Percentiles rank a stretch among this genome's conserved stretches.
phyloP scores from a whole-genome alignment of 2,113 vertebrate species.

The Plecturocebus donacophilus region DNA sequence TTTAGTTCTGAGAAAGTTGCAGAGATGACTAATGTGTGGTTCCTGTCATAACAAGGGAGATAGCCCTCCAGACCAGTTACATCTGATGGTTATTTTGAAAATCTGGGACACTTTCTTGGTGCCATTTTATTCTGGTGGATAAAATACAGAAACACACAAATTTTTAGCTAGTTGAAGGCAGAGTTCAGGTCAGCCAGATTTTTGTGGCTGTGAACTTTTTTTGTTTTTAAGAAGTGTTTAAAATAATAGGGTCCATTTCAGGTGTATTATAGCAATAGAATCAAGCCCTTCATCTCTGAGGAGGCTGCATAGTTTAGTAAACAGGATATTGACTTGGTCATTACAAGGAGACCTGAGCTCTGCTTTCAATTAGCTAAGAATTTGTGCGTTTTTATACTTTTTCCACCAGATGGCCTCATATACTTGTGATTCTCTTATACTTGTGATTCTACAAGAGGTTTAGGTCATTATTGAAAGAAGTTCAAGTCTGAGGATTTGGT shows the following conservation, averaged over 20 bases:
- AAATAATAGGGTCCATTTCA: background rate
- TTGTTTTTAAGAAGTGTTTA: conserved; percentile 28
- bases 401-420: conserved; percentile 81
- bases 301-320: background rate
- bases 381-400: conserved; percentile 58
- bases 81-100: background rate
- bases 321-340: background rate
- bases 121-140: background rate
- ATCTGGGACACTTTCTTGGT: background rate
- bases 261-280: background rate
- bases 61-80: background rate
- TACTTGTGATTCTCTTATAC: background rate
- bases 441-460: background rate
- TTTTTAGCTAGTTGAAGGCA: too few relatives aligned
- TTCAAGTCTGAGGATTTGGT: background rate
- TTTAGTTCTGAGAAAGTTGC: background rate
- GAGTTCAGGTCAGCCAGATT: background rate
- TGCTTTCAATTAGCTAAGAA: background rate
- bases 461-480: background rate
- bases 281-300: background rate
- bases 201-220: background rate
- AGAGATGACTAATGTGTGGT: background rate
- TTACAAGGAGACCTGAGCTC: background rate
- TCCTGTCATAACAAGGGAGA: background rate
- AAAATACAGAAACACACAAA: too few relatives aligned